Conservation (phyloP, 2,797 vertebrate species). For the Gymnopithys bicolor region DNA sequence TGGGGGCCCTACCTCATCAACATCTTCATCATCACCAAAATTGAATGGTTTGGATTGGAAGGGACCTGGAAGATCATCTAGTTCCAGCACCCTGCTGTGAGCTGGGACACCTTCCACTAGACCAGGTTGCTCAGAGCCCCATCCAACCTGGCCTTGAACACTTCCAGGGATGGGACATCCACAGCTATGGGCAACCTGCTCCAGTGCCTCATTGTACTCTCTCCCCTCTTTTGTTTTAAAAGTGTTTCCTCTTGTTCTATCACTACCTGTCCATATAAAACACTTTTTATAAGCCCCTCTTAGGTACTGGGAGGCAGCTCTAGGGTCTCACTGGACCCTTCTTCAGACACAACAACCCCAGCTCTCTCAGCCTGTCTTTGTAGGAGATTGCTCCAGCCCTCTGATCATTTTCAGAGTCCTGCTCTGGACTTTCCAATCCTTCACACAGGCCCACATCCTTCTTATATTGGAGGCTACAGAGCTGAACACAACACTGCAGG, state of each 20-base stretch:
- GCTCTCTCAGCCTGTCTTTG: neutral
- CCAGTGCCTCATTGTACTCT: neutral
- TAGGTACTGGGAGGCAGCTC: neutral
- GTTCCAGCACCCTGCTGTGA: neutral
- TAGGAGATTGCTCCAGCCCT: neutral
- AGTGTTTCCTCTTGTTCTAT: neutral
- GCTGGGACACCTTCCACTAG: neutral
- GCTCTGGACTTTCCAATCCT: neutral
- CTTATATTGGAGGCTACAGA: neutral
- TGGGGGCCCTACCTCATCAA: neutral
- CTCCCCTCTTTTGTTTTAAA: neutral
- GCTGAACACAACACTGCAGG: fast-evolving
- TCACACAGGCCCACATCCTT: neutral
- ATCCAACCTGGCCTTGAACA: neutral
- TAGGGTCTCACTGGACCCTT: neutral
- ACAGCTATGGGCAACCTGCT: neutral
- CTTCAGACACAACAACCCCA: neutral
- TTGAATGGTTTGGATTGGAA: neutral
- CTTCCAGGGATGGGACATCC: neutral
- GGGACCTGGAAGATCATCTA: neutral
- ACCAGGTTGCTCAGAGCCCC: neutral
- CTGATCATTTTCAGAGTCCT: neutral
- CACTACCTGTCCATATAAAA: neutral
- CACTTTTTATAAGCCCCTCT: neutral
- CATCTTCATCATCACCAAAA: neutral